Evolutionary conservation across 2,888 invertebrate species (phyloP), one percentile per base, ranked within the genome.

Genomic region (Pomacea canaliculata): DNA sequence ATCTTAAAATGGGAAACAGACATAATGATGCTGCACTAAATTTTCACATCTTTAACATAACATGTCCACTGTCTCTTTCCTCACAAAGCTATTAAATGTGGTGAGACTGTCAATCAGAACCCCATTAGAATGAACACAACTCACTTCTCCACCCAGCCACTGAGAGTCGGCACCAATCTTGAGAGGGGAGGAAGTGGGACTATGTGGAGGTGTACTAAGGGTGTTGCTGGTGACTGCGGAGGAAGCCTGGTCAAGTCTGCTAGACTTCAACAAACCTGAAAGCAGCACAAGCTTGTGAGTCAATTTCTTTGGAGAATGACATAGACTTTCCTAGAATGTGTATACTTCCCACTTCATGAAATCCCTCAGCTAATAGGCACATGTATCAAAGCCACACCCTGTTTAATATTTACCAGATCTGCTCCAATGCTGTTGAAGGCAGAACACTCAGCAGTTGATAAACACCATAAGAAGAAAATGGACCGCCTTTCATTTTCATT

Each of bases 121-220:
- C 37, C 37, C 37, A 37, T 37, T 37, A 37, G 37, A 5, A 37
- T 56, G 51, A 56, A 8, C 2, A 56, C 8, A 8, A 56, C 51
- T 56, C 83, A 95, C 95, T 88, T 95, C 94, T 71, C 94, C 93
- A 85, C 93, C 94, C 60, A 95, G 92, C 95, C 95, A 95, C 71
- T 86, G 85, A 16, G 79, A 66, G 62, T 79, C 78, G 13, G 79
- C 76, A 1, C 73, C 74, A 10, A 79, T n/a, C 71, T 81, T 81
- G 59, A 78, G 59, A 3, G 78, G 78, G 1, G 77, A 77, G 46
- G 76, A 72, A 37, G 71, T 76, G 13, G 79, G 77, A 70, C 71
- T 79, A 69, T 77, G 78, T 49, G 77, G 77, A 18, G 48, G 78
- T 70, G 73, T 78, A 70, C 66, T 72, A 66, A 66, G 67, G 16